Evolutionary conservation across 2,113 vertebrate genomes (phyloP).

Genomic region (Menidia beryllina): DNA sequence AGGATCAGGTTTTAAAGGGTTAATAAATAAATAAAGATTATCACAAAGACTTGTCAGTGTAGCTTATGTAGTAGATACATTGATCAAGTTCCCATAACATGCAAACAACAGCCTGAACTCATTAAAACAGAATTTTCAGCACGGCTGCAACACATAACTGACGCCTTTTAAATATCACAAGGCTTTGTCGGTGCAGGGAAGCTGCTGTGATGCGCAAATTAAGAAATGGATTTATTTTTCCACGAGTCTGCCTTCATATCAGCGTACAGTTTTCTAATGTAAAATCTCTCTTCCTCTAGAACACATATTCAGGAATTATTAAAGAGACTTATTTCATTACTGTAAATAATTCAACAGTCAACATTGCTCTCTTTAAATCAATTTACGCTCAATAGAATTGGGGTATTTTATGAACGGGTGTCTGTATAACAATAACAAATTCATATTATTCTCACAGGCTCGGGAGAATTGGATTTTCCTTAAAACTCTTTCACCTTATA

Average conservation of each 20-base stretch:
- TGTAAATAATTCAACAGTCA: no score
- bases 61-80: conserved; percentile 3
- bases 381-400: conserved; percentile 3
- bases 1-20: no score
- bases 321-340: no score
- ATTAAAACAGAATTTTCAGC: no score
- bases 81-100: conserved; percentile 29
- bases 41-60: no score
- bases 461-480: not conserved
- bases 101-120: conserved; percentile 27
- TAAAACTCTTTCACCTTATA: conserved; percentile 1
- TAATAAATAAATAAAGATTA: no score
- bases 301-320: not conserved
- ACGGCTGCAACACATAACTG: conserved; percentile 54
- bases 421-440: not conserved
- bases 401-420: conserved; percentile 5
- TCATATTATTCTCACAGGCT: not conserved
- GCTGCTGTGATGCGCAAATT: conserved; percentile 67
- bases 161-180: conserved; percentile 50
- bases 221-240: conserved; percentile 60
- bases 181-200: conserved; percentile 58
- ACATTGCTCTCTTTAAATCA: no score
- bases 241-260: conserved; percentile 11
- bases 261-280: conserved; percentile 15
- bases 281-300: not conserved